These are phyloP conservation scores for Lynx canadensis DNA, from an alignment of 2,113 vertebrate species.

Conservation along the genomic window DNA sequence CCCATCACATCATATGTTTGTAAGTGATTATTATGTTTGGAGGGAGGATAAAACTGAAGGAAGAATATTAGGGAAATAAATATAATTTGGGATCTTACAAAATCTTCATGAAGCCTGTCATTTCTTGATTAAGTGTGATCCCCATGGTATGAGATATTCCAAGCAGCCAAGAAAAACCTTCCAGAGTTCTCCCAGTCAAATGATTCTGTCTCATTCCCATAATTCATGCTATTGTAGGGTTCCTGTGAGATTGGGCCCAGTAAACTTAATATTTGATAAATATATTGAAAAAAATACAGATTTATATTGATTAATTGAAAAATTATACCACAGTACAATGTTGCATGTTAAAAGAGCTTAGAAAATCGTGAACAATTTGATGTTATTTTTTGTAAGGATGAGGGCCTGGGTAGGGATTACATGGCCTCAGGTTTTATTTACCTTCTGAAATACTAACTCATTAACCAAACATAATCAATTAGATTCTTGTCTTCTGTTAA, in stretches of 20 bases:
- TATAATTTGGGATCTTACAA: not conserved
- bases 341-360: not conserved
- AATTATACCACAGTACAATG: not conserved
- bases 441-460: not conserved
- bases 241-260: not conserved
- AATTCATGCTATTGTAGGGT: not conserved
- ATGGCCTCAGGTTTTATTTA: not conserved
- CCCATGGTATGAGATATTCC: not conserved
- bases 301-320: conserved; percentile 6
- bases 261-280: not conserved
- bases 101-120: not conserved
- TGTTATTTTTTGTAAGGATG: not conserved
- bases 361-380: not conserved
- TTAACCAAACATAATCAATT: not conserved
- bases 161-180: not conserved
- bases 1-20: not conserved
- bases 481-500: not conserved
- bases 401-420: not conserved
- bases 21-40: not conserved
- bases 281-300: not conserved
- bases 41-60: not conserved
- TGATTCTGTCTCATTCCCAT: not conserved
- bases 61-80: not conserved
- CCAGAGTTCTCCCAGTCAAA: not conserved
- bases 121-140: not conserved